These are phyloP conservation scores for Colletes latitarsis DNA, from an alignment of 1,140 invertebrate genomes.

Conservation along the genomic window DNA sequence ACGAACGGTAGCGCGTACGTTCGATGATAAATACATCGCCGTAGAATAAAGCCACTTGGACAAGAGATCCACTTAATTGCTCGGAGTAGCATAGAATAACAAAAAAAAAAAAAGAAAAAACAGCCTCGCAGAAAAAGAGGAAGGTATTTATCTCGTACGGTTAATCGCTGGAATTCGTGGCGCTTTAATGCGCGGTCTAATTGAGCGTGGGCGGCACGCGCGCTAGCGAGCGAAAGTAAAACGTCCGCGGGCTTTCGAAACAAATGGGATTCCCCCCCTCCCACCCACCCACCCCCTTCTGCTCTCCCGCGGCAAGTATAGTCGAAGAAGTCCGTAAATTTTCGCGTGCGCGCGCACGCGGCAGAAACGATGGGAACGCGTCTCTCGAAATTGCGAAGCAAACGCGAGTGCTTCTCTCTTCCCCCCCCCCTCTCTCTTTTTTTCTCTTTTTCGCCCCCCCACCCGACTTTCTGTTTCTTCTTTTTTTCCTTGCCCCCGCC, in stretches of 20 bases:
- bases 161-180: constrained; percentile 48
- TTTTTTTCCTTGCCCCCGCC: too few relatives aligned
- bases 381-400: constrained; percentile 14
- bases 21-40: not conserved
- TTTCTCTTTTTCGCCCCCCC: not conserved
- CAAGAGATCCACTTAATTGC: constrained; percentile 25
- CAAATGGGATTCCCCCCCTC: constrained; percentile 30
- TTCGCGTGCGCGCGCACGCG: constrained; percentile 4
- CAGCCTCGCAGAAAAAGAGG: not conserved
- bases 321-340: constrained; percentile 35
- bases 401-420: not conserved
- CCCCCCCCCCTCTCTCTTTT: too few relatives aligned
- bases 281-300: too few relatives aligned
- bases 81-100: not conserved
- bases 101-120: not conserved
- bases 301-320: constrained; percentile 6
- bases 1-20: too few relatives aligned
- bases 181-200: constrained; percentile 46
- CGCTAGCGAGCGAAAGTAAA: constrained; percentile 28
- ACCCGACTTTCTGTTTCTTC: not conserved
- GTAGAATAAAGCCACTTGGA: not conserved
- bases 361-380: not conserved
- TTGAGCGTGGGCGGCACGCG: constrained; percentile 49
- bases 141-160: constrained; percentile 35
- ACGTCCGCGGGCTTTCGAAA: constrained; percentile 43